Base-by-base conservation (phyloP, 1,140 invertebrate genomes). In the Galendromus occidentalis region DNA sequence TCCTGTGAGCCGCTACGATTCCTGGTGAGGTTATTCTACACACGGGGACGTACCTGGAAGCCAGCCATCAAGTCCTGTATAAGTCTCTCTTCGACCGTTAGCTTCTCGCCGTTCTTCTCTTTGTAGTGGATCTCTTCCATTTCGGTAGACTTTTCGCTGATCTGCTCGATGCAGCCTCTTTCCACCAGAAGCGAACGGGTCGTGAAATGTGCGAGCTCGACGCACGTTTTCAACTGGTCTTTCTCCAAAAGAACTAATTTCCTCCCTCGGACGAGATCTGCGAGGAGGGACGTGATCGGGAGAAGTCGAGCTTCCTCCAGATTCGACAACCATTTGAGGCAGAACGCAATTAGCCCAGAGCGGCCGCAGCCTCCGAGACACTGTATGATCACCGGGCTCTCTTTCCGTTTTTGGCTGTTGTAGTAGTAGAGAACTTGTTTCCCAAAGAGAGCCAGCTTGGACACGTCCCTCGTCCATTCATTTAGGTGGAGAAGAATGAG, bases 351-450 rank as follows among this genome's bases (percentile, higher is more conserved):
- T 17, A 59, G 17, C 12, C 51, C 51, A 1, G 51, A 59, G 25
- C 51, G 51, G 33, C 51, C 51, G 33, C 51, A 59, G 17, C 51
- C 51, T 6, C 51, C 51, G 12, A 59, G 51, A 22, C 51, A 59
- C 51, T 59, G 51, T 59, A 59, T 59, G 51, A 59, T 22, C 33
- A 59, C 33, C 22, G 51, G 51, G 25, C 33, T 59, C 25, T 59
- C 25, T 29, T 4, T 59, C 25, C 51, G 25, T 22, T 33, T 59
- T 9, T 59, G 51, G 14, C 33, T 59, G 51, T 14, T 14, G 9
- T 59, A 33, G 2, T 29, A 25, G 22, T 59, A 25, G 51, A 59
- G 51, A 25, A 59, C 51, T 29, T 59, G 51, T 1, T 59, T 12
- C 17, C 25, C 51, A 17, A 59, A 33, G n/a, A 17, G 14, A 22